A percentile compares a stretch with the other conserved stretches of the same genome.
These are phyloP conservation scores for Kryphioiulus occultus DNA, from an alignment of 2,888 invertebrate species.

Conservation along the genomic window DNA sequence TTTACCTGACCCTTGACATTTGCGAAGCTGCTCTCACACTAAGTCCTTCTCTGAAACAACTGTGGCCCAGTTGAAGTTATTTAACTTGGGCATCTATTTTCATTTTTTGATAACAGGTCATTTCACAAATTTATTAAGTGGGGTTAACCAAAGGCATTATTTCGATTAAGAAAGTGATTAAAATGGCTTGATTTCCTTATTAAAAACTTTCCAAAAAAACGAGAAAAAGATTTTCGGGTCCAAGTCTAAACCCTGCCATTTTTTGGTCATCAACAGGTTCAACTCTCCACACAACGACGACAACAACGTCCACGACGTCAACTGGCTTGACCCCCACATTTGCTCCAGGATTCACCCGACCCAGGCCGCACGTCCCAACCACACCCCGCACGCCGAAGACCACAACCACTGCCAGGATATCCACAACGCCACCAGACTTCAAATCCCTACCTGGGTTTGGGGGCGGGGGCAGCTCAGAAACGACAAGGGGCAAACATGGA, in stretches of 20 bases:
- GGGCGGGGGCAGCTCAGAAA: constrained; percentile 43
- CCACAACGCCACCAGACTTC: constrained; percentile 42
- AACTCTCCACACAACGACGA: background rate
- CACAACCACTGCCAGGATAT: constrained; percentile 3
- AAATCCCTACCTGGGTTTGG: constrained; percentile 46
- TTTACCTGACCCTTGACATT: no score
- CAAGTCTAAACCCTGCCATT: background rate
- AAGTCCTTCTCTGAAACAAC: no score
- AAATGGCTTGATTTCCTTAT: no score
- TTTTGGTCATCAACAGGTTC: background rate
- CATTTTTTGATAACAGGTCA: background rate
- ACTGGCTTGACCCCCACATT: background rate
- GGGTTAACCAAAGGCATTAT: no score
- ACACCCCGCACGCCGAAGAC: constrained; percentile 40
- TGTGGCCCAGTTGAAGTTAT: no score
- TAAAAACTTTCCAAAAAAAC: background rate
- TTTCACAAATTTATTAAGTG: no score
- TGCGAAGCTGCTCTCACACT: no score
- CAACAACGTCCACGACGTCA: constrained; percentile 3
- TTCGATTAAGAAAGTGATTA: no score
- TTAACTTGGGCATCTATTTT: background rate
- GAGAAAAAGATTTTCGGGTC: background rate
- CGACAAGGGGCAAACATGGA: background rate
- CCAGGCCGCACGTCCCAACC: background rate
- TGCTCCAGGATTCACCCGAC: constrained; percentile 11